A percentile compares a stretch with the other conserved stretches of the same genome.
phyloP scores from a whole-genome alignment of 2,888 invertebrate species.

The Apamea anceps region DNA sequence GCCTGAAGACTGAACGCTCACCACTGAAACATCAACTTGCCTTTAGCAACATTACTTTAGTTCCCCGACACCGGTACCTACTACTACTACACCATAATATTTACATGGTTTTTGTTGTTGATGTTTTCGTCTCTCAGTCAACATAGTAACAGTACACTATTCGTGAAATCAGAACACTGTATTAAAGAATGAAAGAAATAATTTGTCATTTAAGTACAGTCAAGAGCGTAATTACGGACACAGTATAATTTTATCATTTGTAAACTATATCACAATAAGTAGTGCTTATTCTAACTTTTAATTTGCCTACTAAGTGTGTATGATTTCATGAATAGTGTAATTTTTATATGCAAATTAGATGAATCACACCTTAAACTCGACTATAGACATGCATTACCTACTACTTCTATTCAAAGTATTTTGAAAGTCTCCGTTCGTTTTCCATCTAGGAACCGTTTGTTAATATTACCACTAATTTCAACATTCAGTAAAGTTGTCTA shows the following conservation, averaged over 20 bases:
- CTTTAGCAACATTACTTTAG: constrained; percentile 80
- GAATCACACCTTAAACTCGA: constrained; percentile 4
- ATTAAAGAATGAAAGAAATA: background rate
- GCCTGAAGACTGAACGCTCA: constrained; percentile 87
- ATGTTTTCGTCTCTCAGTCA: background rate
- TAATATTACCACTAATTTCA: constrained; percentile 12
- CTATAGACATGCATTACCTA: constrained; percentile 69
- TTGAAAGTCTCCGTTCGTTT: background rate
- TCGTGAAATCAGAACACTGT: constrained; percentile 12
- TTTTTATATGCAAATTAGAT: background rate
- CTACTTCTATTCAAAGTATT: constrained; percentile 1
- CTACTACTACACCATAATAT: constrained; percentile 58
- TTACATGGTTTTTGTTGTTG: constrained; percentile 34
- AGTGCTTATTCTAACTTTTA: background rate
- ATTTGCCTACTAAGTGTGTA: background rate
- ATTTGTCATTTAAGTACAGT: no score
- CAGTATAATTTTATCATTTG: background rate
- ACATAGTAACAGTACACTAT: background rate
- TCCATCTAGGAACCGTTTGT: background rate
- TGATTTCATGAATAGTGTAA: constrained; percentile 19
- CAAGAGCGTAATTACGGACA: background rate
- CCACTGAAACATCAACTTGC: constrained; percentile 88
- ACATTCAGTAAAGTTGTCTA: constrained; percentile 5
- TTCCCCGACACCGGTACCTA: constrained; percentile 81
- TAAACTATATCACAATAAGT: background rate